Evolutionary conservation across 2,797 vertebrate species (phyloP).

Genomic region (Taenioides sp.): DNA sequence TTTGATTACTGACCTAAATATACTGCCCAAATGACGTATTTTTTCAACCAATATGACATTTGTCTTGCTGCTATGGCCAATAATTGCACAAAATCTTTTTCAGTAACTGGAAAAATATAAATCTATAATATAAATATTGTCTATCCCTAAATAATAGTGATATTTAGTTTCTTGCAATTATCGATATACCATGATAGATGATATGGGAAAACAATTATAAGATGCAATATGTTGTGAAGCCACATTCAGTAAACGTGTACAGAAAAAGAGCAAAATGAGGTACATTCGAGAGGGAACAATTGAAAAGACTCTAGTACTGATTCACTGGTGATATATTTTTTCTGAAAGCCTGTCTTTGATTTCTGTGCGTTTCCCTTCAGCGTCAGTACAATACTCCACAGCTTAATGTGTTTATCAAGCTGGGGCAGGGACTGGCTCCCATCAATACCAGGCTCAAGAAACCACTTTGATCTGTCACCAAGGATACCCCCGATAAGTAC

Average conservation of each 20-base stretch:
- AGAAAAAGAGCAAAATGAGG: not conserved
- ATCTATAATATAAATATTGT: too few relatives aligned
- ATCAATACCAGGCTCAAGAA: constrained; percentile 8
- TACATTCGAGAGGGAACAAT: not conserved
- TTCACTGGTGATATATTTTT: not conserved
- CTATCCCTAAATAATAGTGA: not conserved
- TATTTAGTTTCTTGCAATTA: not conserved
- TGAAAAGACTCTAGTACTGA: not conserved
- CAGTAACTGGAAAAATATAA: too few relatives aligned
- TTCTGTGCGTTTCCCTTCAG: not conserved
- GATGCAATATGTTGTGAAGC: not conserved
- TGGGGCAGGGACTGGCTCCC: constrained; percentile 2
- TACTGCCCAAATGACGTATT: too few relatives aligned
- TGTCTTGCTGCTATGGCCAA: too few relatives aligned
- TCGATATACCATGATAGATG: not conserved
- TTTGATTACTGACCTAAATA: too few relatives aligned
- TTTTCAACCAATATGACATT: too few relatives aligned
- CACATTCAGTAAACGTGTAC: not conserved
- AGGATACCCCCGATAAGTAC: constrained; percentile 22
- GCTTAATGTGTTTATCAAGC: not conserved
- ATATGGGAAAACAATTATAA: not conserved
- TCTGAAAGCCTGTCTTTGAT: not conserved
- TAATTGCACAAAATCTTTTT: too few relatives aligned
- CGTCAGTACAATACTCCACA: not conserved
- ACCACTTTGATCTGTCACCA: constrained; percentile 5